A percentile compares a stretch with the other conserved stretches of the same genome.
These are phyloP conservation scores for Teleopsis dalmanni DNA, from an alignment of 1,140 invertebrate genomes.

Conservation along the genomic window DNA sequence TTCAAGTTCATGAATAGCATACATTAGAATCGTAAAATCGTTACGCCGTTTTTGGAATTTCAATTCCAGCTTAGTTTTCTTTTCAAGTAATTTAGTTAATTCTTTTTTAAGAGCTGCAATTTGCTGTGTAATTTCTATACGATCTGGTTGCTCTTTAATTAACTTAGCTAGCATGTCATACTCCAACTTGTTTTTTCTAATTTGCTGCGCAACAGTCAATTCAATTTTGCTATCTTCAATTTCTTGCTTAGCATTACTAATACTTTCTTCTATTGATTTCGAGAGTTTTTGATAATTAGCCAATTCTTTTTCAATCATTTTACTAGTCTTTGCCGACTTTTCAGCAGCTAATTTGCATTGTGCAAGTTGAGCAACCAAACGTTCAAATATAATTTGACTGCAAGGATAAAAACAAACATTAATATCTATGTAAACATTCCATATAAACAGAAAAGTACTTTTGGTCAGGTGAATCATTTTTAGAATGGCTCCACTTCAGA, in stretches of 20 bases:
- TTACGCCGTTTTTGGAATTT: conserved; percentile 76
- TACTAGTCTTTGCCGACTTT: conserved; percentile 70
- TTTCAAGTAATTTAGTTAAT: conserved; percentile 56
- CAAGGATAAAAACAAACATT: conserved; percentile 16
- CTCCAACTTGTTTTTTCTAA: conserved; percentile 82
- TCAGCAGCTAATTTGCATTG: conserved; percentile 83
- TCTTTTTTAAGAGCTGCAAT: conserved; percentile 68
- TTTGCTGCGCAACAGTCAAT: conserved; percentile 69
- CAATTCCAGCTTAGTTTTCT: conserved; percentile 62
- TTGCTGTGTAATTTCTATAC: conserved; percentile 72
- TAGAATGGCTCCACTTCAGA: conserved; percentile 77
- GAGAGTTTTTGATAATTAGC: conserved; percentile 76
- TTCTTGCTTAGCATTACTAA: conserved; percentile 63
- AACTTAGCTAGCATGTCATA: conserved; percentile 88
- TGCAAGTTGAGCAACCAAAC: conserved; percentile 70
- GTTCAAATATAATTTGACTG: conserved; percentile 62
- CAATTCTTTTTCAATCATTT: conserved; percentile 78
- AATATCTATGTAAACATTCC: neutral
- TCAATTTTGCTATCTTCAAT: conserved; percentile 70
- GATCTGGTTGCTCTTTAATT: conserved; percentile 82
- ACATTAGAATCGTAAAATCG: conserved; percentile 81
- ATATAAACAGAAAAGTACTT: conserved; percentile 46
- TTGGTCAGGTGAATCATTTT: conserved; percentile 60
- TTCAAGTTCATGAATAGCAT: conserved; percentile 70
- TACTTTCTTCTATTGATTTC: conserved; percentile 66